These are phyloP conservation scores for Latheticus oryzae DNA, from an alignment of 2,888 invertebrate species.

Conservation along the genomic window DNA sequence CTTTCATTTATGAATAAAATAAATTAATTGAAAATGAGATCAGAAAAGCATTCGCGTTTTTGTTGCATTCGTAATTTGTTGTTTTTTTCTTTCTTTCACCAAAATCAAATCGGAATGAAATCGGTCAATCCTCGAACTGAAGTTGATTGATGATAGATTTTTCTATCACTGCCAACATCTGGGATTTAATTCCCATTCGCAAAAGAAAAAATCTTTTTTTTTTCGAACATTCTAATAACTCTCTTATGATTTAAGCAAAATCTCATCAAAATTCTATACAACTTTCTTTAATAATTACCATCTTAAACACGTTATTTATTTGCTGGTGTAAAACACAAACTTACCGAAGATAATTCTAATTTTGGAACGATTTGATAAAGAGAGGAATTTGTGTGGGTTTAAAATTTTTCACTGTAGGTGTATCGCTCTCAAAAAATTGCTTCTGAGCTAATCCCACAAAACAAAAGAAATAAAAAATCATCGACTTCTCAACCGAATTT, in stretches of 20 bases:
- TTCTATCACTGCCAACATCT: background rate
- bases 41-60: no score
- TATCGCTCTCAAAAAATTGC: slow-evolving; percentile 11
- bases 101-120: no score
- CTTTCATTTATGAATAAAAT: no score
- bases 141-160: slow-evolving; percentile 5
- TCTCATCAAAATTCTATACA: slow-evolving; percentile 6
- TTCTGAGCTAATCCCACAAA: slow-evolving; percentile 10
- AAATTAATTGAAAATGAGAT: no score
- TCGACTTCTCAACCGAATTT: no score
- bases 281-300: slow-evolving; percentile 8
- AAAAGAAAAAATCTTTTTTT: background rate
- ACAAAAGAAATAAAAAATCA: no score
- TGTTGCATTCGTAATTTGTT: background rate
- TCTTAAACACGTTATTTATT: slow-evolving; percentile 3
- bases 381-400: slow-evolving; percentile 4
- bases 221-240: slow-evolving; percentile 1
- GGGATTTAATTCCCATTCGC: slow-evolving; percentile 5
- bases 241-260: background rate
- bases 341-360: no score
- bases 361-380: background rate
- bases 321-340: no score
- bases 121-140: background rate
- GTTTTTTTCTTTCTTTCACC: background rate
- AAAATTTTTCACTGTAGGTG: slow-evolving; percentile 8